These are phyloP conservation scores for Leptogaster cylindrica DNA, from an alignment of 2,888 invertebrate genomes.

Conservation along the genomic window DNA sequence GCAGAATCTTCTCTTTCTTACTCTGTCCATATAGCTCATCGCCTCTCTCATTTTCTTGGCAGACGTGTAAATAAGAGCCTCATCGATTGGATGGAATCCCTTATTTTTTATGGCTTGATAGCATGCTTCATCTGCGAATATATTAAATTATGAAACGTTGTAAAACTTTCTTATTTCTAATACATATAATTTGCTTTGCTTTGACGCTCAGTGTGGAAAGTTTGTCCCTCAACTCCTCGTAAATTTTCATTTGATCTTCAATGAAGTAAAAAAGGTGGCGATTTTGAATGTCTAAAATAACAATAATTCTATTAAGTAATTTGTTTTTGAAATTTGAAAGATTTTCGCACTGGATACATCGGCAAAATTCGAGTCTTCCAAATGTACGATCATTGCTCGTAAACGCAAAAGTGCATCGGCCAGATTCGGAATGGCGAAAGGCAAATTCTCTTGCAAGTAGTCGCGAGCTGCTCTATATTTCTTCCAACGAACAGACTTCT, in stretches of 20 bases:
- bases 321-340: not conserved
- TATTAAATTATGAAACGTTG: not conserved
- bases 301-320: not conserved
- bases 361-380: conserved; percentile 69
- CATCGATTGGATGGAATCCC: conserved; percentile 82
- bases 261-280: conserved; percentile 72
- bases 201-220: conserved; percentile 64
- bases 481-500: conserved; percentile 72
- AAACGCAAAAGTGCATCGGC: conserved; percentile 75
- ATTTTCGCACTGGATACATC: conserved; percentile 61
- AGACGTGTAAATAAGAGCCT: conserved; percentile 61
- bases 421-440: conserved; percentile 75
- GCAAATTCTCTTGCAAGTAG: conserved; percentile 71
- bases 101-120: conserved; percentile 74
- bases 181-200: conserved; percentile 67
- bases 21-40: conserved; percentile 87
- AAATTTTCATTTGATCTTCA: conserved; percentile 67
- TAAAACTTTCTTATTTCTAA: conserved; percentile 42
- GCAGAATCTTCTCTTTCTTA: conserved; percentile 82
- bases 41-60: conserved; percentile 70
- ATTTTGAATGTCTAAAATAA: conserved; percentile 60
- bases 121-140: conserved; percentile 67
- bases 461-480: conserved; percentile 70
- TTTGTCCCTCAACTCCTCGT: conserved; percentile 56
- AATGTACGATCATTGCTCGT: conserved; percentile 70